phyloP scores from a whole-genome alignment of 2,888 invertebrate species.

The Chrysina gloriosa region DNA sequence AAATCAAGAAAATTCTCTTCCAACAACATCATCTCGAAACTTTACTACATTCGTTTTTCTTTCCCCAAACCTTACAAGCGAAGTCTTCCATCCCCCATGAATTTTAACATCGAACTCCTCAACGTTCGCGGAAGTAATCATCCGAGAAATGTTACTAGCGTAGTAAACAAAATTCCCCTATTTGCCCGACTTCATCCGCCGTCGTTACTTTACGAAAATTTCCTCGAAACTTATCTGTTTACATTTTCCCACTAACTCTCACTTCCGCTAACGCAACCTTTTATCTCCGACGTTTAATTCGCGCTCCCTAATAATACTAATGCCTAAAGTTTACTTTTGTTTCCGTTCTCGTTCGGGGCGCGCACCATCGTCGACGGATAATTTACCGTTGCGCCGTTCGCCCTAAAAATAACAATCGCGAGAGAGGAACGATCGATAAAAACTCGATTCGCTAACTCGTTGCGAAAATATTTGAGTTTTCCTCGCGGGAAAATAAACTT shows the following conservation, averaged over 20 bases:
- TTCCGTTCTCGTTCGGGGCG: background rate
- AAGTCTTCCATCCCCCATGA: too few relatives aligned
- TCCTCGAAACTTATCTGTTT: background rate
- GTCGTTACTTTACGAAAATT: background rate
- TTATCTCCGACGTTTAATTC: background rate
- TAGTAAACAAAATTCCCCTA: background rate
- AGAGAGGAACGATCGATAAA: conserved; percentile 7
- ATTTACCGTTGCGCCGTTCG: background rate
- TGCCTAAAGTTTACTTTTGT: conserved; percentile 2
- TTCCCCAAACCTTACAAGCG: too few relatives aligned
- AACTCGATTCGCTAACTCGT: conserved; percentile 11
- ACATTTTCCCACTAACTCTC: background rate
- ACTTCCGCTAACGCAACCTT: background rate
- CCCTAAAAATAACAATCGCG: conserved; percentile 18
- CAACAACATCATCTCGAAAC: too few relatives aligned
- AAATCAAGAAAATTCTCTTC: too few relatives aligned
- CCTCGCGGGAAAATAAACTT: conserved; percentile 8
- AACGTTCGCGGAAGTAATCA: too few relatives aligned
- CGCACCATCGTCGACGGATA: background rate
- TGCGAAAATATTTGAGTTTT: conserved; percentile 6
- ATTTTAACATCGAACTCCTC: too few relatives aligned
- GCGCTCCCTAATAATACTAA: background rate
- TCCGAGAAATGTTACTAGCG: too few relatives aligned
- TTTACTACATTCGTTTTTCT: too few relatives aligned
- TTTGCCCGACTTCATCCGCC: background rate